A percentile compares a stretch with the other conserved stretches of the same genome.
Evolutionary conservation across 2,113 vertebrate genomes (phyloP).

Genomic region (Felis chaus): DNA sequence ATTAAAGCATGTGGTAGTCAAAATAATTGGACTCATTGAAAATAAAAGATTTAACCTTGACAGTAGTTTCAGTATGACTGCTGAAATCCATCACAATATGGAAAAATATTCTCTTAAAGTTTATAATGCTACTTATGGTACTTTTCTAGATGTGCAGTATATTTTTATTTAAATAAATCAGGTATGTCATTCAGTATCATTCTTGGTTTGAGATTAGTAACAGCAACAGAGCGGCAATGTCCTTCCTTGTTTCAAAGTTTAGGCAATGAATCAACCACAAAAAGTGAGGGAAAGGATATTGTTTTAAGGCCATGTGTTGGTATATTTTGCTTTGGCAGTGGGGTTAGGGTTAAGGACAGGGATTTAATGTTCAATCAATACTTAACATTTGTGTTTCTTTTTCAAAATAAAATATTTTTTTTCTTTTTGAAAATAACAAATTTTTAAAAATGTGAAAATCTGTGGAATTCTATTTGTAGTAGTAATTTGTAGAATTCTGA

Average conservation of each 20-base stretch:
- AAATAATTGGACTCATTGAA: conserved; percentile 82
- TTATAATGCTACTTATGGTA: conserved; percentile 67
- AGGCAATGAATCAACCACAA: not conserved
- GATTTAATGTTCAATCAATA: not conserved
- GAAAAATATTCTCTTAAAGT: conserved; percentile 62
- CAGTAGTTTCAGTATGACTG: conserved; percentile 72
- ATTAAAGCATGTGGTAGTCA: conserved; percentile 80
- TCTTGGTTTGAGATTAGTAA: not conserved
- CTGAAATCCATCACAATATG: conserved; percentile 70
- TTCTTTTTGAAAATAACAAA: not conserved
- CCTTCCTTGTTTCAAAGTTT: not conserved
- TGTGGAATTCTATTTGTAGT: not conserved
- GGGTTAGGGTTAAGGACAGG: not conserved
- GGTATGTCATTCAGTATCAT: not conserved
- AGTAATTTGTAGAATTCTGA: not conserved
- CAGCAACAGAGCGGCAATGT: not conserved
- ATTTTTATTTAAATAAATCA: conserved; percentile 65
- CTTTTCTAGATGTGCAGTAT: conserved; percentile 46
- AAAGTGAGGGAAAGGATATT: not conserved
- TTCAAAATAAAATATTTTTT: not conserved
- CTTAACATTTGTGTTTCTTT: not conserved
- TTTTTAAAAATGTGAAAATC: conserved; percentile 9
- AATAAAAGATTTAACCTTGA: conserved; percentile 80
- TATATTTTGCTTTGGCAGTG: not conserved
- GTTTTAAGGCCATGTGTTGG: not conserved